Conservation (phyloP, 2,888 invertebrate species). For the Myathropa florea region DNA sequence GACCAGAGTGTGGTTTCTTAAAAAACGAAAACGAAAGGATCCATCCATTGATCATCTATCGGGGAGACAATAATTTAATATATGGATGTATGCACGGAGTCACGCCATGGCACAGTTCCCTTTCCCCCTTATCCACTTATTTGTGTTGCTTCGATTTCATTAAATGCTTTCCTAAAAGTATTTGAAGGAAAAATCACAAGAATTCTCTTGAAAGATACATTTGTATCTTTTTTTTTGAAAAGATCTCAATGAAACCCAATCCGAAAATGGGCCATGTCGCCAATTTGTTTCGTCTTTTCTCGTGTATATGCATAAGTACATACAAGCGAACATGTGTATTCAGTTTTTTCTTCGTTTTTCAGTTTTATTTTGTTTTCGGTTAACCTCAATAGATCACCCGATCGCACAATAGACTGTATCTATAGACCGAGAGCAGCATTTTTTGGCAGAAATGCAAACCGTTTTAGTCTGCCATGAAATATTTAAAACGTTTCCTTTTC, state of each 20-base stretch:
- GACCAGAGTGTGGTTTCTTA: neutral
- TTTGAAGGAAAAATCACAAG: conserved; percentile 16
- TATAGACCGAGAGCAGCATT: conserved; percentile 25
- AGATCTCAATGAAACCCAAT: conserved; percentile 59
- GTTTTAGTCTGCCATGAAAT: conserved; percentile 44
- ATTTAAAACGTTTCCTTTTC: conserved; percentile 21
- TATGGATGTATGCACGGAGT: neutral
- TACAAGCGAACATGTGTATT: neutral
- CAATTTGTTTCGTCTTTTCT: conserved; percentile 16
- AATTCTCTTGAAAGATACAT: conserved; percentile 51
- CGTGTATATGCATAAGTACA: neutral
- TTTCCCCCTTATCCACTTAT: too few species aligned
- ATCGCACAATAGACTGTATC: neutral
- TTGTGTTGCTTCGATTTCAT: neutral
- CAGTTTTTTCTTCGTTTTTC: neutral
- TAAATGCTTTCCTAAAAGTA: neutral
- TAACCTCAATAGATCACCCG: conserved; percentile 60
- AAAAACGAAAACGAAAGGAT: neutral
- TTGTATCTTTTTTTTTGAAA: conserved; percentile 37
- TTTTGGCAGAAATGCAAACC: conserved; percentile 66
- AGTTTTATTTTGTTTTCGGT: conserved; percentile 27
- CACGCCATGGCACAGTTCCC: neutral
- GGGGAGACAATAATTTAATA: neutral
- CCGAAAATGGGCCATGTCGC: conserved; percentile 62
- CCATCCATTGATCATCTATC: neutral